Evolutionary conservation across 2,888 invertebrate species (phyloP).

Genomic region (Sisyra nigra): DNA sequence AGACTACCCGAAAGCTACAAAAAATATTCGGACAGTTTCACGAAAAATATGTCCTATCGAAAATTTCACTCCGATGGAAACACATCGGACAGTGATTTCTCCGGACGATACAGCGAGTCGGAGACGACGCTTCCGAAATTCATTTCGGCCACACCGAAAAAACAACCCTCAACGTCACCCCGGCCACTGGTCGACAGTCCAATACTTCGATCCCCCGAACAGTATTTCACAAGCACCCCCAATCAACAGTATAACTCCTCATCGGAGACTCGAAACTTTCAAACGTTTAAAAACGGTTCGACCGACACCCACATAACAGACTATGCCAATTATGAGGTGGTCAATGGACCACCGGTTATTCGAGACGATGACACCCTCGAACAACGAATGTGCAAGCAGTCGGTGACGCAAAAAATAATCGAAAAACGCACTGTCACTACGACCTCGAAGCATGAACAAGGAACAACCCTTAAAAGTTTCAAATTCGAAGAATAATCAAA

Average conservation of each 20-base stretch:
- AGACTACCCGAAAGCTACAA: conserved; percentile 10
- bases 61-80: conserved; percentile 2
- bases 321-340: conserved; percentile 22
- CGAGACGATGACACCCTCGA: conserved; percentile 40
- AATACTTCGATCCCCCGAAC: conserved; percentile 17
- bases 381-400: conserved; percentile 48
- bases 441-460: conserved; percentile 29
- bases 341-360: conserved; percentile 22
- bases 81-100: conserved; percentile 1
- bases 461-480: conserved; percentile 26
- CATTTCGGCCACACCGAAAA: conserved; percentile 8
- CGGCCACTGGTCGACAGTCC: neutral
- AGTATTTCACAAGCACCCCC: conserved; percentile 22
- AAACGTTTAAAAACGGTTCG: conserved; percentile 18
- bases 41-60: conserved; percentile 1
- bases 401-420: conserved; percentile 48
- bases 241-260: conserved; percentile 15
- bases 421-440: conserved; percentile 52
- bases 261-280: conserved; percentile 16
- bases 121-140: conserved; percentile 6
- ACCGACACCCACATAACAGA: conserved; percentile 14
- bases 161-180: neutral
- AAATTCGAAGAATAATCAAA: conserved; percentile 19
- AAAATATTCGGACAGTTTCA: conserved; percentile 8
- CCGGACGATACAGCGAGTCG: conserved; percentile 3